These are phyloP conservation scores for Scaptomyza pallida DNA, from an alignment of 1,140 invertebrate species.

Conservation along the genomic window DNA sequence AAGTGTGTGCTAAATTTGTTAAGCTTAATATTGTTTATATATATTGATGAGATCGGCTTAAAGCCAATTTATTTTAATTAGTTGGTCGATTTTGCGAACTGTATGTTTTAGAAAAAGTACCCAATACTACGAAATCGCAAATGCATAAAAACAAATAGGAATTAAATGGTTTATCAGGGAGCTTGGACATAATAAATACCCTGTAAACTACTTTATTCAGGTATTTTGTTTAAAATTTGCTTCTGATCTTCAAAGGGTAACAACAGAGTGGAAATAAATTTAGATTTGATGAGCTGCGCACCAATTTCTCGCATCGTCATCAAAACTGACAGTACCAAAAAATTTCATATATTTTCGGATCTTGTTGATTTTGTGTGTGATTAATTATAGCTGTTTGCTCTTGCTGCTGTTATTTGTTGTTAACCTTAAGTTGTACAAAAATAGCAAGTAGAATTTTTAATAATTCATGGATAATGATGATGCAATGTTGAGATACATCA, in stretches of 20 bases:
- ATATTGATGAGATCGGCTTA: conserved; percentile 63
- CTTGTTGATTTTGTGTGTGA: conserved; percentile 67
- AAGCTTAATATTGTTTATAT: neutral
- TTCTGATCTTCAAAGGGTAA: conserved; percentile 4
- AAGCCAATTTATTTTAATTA: conserved; percentile 71
- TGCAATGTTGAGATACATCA: conserved; percentile 58
- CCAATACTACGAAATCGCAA: conserved; percentile 33
- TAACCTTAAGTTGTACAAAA: conserved; percentile 72
- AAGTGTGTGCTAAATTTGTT: conserved; percentile 48
- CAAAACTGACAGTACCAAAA: conserved; percentile 45
- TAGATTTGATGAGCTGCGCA: conserved; percentile 16
- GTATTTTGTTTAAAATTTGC: no score
- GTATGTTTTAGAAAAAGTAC: conserved; percentile 46
- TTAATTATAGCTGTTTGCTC: conserved; percentile 65
- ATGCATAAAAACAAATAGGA: conserved; percentile 37
- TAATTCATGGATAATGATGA: conserved; percentile 65
- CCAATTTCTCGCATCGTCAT: conserved; percentile 29
- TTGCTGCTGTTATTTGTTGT: conserved; percentile 65
- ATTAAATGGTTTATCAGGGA: no score
- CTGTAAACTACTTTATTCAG: neutral
- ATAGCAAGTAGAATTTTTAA: conserved; percentile 80
- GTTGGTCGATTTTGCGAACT: conserved; percentile 62
- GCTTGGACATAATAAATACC: neutral
- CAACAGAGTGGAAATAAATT: conserved; percentile 9
- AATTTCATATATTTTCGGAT: conserved; percentile 56